Conservation (phyloP, 2,113 vertebrate genomes). For the Atrichornis clamosus region DNA sequence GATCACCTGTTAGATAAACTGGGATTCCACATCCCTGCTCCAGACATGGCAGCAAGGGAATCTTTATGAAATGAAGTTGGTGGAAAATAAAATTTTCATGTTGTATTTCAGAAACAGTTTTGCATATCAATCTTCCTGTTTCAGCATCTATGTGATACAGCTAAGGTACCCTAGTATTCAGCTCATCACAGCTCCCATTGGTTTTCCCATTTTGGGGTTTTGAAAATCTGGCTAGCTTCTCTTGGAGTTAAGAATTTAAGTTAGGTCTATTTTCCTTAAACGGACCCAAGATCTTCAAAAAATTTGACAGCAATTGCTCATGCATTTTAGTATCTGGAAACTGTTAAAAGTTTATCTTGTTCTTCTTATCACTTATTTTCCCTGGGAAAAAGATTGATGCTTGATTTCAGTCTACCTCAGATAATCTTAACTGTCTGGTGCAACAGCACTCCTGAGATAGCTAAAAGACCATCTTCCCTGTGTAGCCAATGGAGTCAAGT, state of each 20-base stretch:
- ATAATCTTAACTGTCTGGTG: background rate
- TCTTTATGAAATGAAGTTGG: background rate
- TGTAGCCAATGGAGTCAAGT: background rate
- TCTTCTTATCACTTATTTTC: background rate
- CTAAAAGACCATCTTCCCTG: background rate
- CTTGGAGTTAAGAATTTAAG: background rate
- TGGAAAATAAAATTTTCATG: background rate
- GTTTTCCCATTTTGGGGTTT: background rate
- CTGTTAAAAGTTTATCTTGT: background rate
- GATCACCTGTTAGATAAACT: background rate
- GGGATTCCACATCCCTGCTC: background rate
- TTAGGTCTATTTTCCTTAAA: background rate
- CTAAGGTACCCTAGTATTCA: background rate
- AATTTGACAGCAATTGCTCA: background rate
- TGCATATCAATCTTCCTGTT: background rate
- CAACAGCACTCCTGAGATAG: background rate
- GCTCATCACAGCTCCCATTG: background rate
- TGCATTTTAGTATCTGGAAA: background rate
- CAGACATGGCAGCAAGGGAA: background rate
- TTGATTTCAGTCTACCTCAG: background rate
- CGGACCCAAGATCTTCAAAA: background rate
- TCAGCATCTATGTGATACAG: background rate
- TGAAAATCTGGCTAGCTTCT: background rate
- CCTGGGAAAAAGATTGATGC: background rate
- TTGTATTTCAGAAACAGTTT: background rate